Evolutionary conservation across 2,888 invertebrate genomes (phyloP).

Genomic region (Oligia latruncula): DNA sequence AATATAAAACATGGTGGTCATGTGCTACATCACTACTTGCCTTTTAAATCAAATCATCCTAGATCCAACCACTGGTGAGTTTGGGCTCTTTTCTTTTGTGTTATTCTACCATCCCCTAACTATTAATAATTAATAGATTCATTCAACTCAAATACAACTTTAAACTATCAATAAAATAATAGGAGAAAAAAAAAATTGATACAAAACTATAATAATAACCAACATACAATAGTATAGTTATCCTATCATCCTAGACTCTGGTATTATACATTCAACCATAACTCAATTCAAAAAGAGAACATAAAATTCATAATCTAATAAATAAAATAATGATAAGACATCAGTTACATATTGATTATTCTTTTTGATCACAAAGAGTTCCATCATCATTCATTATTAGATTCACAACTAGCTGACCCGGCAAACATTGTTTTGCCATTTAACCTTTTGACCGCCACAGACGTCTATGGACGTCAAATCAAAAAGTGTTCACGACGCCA

Average conservation of each 20-base stretch:
- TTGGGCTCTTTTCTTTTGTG: neutral
- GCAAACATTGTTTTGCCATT: no score
- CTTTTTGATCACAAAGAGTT: neutral
- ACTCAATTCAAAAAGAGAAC: neutral
- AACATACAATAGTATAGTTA: neutral
- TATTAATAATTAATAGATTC: neutral
- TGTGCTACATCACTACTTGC: constrained; percentile 1
- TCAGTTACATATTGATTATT: neutral
- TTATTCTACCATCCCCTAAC: neutral
- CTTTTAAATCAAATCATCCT: neutral
- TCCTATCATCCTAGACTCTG: neutral
- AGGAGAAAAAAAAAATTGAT: neutral
- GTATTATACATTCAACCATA: neutral
- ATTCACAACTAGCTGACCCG: neutral
- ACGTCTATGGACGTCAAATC: no score
- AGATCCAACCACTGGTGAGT: neutral
- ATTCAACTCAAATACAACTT: neutral
- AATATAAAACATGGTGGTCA: neutral
- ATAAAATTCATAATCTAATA: neutral
- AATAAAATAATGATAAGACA: neutral
- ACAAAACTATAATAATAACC: neutral
- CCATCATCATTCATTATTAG: neutral
- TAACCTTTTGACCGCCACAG: no score
- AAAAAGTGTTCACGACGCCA: no score
- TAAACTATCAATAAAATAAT: neutral